Evolutionary conservation across 1,140 invertebrate species (phyloP), one percentile per base, ranked within the genome.

Genomic region (Geopemphigus sp.): DNA sequence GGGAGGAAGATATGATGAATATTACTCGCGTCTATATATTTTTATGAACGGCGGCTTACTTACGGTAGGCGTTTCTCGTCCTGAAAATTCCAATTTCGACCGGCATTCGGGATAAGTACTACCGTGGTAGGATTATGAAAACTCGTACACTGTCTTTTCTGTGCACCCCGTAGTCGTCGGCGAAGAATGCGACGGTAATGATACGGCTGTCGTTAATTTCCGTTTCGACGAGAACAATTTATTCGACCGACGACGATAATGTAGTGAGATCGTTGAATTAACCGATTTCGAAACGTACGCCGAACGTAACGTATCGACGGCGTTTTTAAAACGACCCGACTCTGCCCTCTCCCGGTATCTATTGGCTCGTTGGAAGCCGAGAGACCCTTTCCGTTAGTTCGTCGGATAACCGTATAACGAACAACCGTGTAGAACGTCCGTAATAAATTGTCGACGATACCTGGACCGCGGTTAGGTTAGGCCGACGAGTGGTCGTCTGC

Each of bases 391-490:
- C 11, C 8, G 12, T 68, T n/a, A 8, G 1, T 68, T 22, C 10
- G 32, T 45, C 12, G 12, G n/a, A 22, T 24, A 24, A 68, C n/a
- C 4, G 47, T 8, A 8, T 47, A 24, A 68, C 24, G 47, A 68
- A 68, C 47, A 68, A 68, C 45, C 64, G 45, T 47, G 39, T 68
- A 47, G 47, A 68, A 68, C 39, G 64, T 68, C 22, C 47, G 15
- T 68, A 68, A 68, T 68, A 68, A 47, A 68, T 68, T 45, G n/a
- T 68, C 47, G 22, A 68, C 22, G 64, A 15, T 68, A 47, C 39
- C 39, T n/a, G 22, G 22, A n/a, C 22, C n/a, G 64, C n/a, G n/a
- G n/a, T n/a, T n/a, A 22, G 64, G 64, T 47, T n/a, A n/a, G 24
- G 64, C n/a, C 5, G 64, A 47, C n/a, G n/a, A n/a, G n/a, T n/a